phyloP scores from a whole-genome alignment of 2,797 vertebrate genomes.

The Alosa sapidissima region DNA sequence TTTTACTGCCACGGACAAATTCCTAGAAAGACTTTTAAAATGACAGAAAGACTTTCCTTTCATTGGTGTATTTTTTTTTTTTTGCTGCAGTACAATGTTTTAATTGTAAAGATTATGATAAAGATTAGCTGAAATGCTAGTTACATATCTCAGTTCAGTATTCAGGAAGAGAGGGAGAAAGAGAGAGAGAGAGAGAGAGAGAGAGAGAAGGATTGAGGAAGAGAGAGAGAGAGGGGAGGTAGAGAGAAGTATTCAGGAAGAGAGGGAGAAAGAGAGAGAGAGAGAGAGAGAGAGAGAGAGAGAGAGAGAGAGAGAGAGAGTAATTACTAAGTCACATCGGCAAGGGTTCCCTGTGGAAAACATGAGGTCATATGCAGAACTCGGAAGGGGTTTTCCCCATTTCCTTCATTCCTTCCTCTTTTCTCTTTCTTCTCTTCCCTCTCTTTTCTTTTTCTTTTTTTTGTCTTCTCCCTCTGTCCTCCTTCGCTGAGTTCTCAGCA shows the following conservation, averaged over 20 bases:
- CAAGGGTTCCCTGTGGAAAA: not conserved
- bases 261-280: not conserved
- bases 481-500: not conserved
- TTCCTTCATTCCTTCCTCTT: not conserved
- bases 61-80: no score
- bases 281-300: not conserved
- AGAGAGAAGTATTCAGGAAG: not conserved
- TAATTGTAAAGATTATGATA: not conserved
- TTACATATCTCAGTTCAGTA: not conserved
- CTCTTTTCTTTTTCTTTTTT: not conserved
- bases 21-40: no score
- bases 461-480: not conserved
- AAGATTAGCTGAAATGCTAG: not conserved
- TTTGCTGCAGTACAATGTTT: not conserved
- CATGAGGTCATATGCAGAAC: not conserved
- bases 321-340: conserved; percentile 1
- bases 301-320: not conserved
- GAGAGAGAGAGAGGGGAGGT: not conserved
- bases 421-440: not conserved
- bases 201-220: not conserved
- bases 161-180: no score
- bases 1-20: no score
- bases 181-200: not conserved
- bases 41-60: no score
- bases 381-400: not conserved